Evolutionary conservation across 2,888 invertebrate genomes (phyloP), one percentile per base, ranked within the genome.

Genomic region (Trichacis sp.): DNA sequence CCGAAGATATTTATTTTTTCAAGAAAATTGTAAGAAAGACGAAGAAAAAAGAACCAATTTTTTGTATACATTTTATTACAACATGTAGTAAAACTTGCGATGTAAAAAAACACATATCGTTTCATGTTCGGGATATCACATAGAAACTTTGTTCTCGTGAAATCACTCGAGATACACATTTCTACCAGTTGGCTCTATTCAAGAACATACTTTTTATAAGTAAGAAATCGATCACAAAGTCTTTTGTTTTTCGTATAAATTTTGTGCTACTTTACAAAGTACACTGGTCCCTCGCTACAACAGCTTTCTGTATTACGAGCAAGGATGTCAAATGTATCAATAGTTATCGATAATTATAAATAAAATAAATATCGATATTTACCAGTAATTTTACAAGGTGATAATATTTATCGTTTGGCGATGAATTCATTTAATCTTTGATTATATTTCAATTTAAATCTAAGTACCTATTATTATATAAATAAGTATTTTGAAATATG

Each of bases 121-220:
- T 77, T 76, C 76, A 66, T 64, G 71, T 75, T 70, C 65, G 70
- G 76, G 70, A 74, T 82, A 79, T 81, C 80, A 80, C 80, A 80
- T 77, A 78, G 74, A 75, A 80, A 74, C 71, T 77, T 80, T 79
- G 72, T n/a, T 4, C 77, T 77, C 69, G 71, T 76, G 74, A 77
- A 78, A 79, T 68, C 75, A 73, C 72, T 74, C 73, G 75, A 68
- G 60, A 60, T 65, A 71, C 69, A 71, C n/a, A 74, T 17, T 42
- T 47, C 33, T n/a, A n/a, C n/a, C n/a, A n/a, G n/a, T n/a, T n/a
- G n/a, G n/a, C n/a, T n/a, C n/a, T n/a, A n/a, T n/a, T n/a, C n/a
- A n/a, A n/a, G n/a, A n/a, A 52, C 46, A 24, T 3, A 47, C 56
- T 56, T 38, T 56, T 47, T 56, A 51, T 42, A 61, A 53, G 38